phyloP scores from a whole-genome alignment of 2,888 invertebrate species.

The Hoplodrina blanda region DNA sequence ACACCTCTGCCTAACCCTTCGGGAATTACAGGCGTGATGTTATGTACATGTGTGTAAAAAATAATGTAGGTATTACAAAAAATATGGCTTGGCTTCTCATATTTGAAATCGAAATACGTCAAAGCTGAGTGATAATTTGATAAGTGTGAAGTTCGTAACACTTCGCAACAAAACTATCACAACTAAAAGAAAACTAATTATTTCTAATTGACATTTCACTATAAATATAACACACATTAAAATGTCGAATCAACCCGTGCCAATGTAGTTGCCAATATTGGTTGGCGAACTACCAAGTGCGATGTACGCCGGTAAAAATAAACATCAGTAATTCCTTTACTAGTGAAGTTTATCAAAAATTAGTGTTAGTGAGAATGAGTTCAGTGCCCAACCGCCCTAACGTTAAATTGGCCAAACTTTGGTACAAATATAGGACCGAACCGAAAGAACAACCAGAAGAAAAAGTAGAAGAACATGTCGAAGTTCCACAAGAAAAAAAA shows the following conservation, averaged over 20 bases:
- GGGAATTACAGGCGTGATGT: no score
- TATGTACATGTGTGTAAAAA: no score
- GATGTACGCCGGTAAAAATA: conserved; percentile 59
- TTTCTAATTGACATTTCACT: conserved; percentile 66
- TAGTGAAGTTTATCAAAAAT: conserved; percentile 41
- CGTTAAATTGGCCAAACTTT: conserved; percentile 81
- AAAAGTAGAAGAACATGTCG: conserved; percentile 48
- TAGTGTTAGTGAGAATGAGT: conserved; percentile 73
- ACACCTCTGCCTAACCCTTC: no score
- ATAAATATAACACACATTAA: conserved; percentile 61
- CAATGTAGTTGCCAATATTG: conserved; percentile 63
- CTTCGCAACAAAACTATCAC: conserved; percentile 8
- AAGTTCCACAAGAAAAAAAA: conserved; percentile 66
- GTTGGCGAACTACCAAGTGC: conserved; percentile 68
- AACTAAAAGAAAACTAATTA: conserved; percentile 54
- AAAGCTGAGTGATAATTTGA: conserved; percentile 6
- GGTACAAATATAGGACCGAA: conserved; percentile 85
- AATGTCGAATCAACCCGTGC: conserved; percentile 68
- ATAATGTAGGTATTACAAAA: no score
- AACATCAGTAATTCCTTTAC: conserved; percentile 45
- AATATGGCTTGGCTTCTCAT: no score
- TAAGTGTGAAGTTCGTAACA: conserved; percentile 40
- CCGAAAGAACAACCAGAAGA: conserved; percentile 65
- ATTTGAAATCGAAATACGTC: no score
- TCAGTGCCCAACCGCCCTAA: conserved; percentile 79